A percentile compares a stretch with the other conserved stretches of the same genome.
Conservation (phyloP, 2,888 invertebrate genomes). For the Harpalus rubripes region DNA sequence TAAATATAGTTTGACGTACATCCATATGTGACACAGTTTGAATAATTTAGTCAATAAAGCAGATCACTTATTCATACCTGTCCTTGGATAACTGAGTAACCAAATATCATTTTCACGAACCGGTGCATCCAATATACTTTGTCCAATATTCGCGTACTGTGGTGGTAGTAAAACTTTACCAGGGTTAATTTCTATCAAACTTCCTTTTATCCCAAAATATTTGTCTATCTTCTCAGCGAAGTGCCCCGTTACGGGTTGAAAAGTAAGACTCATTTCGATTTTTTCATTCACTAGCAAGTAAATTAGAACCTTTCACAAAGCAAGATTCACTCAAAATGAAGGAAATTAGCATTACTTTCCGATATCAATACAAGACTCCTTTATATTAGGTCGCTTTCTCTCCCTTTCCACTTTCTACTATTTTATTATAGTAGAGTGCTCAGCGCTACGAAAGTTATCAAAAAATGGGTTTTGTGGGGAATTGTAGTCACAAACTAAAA, state of each 20-base stretch:
- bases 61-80: conserved; percentile 81
- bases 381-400: conserved; percentile 61
- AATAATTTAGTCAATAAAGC: background rate
- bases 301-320: conserved; percentile 41
- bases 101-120: conserved; percentile 89
- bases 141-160: conserved; percentile 84
- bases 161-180: conserved; percentile 85
- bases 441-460: too few relatives aligned
- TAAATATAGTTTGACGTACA: background rate
- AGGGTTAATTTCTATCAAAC: conserved; percentile 87
- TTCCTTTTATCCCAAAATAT: conserved; percentile 84
- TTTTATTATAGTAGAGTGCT: background rate
- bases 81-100: conserved; percentile 93
- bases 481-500: too few relatives aligned
- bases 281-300: conserved; percentile 6
- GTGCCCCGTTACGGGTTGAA: conserved; percentile 68
- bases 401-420: conserved; percentile 30
- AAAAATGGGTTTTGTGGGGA: too few relatives aligned
- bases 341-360: conserved; percentile 51
- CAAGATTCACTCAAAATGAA: conserved; percentile 57
- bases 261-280: conserved; percentile 68
- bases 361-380: conserved; percentile 57
- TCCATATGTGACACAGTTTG: background rate
- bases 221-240: conserved; percentile 80
- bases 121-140: conserved; percentile 85